These are phyloP conservation scores for Fissipunctia ypsillon DNA, from an alignment of 2,888 invertebrate genomes.

Conservation along the genomic window DNA sequence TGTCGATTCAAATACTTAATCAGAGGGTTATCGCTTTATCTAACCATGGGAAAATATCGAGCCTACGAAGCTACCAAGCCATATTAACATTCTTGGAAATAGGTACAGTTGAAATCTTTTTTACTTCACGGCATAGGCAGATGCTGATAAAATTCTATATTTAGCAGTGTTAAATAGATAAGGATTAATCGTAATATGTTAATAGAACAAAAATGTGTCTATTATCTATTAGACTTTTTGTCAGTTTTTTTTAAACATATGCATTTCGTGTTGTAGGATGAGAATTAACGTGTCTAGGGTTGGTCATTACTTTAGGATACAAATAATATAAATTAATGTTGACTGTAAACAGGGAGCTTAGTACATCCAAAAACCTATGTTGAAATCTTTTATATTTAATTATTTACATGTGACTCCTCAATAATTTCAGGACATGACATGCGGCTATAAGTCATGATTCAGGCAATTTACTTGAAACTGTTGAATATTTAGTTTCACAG, in stretches of 20 bases:
- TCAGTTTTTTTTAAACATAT: not conserved
- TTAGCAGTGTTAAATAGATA: constrained; percentile 45
- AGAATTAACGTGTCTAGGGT: not conserved
- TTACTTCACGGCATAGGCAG: constrained; percentile 33
- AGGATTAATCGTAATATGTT: constrained; percentile 26
- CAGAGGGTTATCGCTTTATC: constrained; percentile 73
- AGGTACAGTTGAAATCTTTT: constrained; percentile 55
- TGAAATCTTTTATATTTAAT: too few species aligned
- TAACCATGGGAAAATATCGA: constrained; percentile 69
- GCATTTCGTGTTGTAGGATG: not conserved
- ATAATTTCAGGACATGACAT: not conserved
- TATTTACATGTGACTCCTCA: too few species aligned
- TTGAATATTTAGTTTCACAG: not conserved
- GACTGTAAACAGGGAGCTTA: not conserved
- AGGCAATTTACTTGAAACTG: not conserved
- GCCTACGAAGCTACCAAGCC: constrained; percentile 57
- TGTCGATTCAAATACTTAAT: constrained; percentile 66
- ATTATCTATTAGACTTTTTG: not conserved
- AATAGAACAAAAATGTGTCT: constrained; percentile 27
- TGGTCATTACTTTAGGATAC: not conserved
- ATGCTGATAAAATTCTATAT: constrained; percentile 55
- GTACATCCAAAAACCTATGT: too few species aligned
- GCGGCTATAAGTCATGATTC: not conserved
- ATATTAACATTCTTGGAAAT: constrained; percentile 61
- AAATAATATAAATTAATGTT: not conserved